phyloP scores from a whole-genome alignment of 2,113 vertebrate genomes.

The Chaetura pelagica region DNA sequence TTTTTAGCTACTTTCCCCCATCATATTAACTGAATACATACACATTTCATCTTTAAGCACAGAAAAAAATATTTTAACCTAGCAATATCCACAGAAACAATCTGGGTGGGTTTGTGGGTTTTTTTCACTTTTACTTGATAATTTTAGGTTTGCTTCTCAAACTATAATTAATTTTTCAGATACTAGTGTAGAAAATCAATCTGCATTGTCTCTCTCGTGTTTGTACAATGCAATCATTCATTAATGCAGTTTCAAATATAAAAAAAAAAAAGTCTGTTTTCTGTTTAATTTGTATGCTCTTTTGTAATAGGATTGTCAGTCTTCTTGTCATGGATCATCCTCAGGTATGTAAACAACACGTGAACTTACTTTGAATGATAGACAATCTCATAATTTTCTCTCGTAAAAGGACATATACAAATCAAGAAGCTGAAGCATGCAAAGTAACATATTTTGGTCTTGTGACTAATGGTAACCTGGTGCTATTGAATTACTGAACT shows the following conservation, averaged over 20 bases:
- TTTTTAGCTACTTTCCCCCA: slow-evolving; percentile 47
- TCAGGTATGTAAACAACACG: slow-evolving; percentile 74
- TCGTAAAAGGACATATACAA: slow-evolving; percentile 77
- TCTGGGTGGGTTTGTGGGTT: not conserved
- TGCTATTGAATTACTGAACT: slow-evolving; percentile 96
- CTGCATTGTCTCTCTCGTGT: not conserved
- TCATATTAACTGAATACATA: slow-evolving; percentile 25
- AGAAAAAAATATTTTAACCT: slow-evolving; percentile 31
- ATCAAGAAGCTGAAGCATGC: slow-evolving; percentile 80
- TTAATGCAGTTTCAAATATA: slow-evolving; percentile 1
- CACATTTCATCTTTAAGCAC: slow-evolving; percentile 16
- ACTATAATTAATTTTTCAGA: not conserved
- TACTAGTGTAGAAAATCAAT: not conserved
- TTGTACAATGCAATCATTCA: not conserved
- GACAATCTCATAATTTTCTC: slow-evolving; percentile 69
- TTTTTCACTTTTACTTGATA: not conserved
- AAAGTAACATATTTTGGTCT: slow-evolving; percentile 84
- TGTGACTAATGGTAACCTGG: slow-evolving; percentile 91
- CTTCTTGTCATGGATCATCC: slow-evolving; percentile 59
- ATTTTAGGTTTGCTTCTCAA: not conserved
- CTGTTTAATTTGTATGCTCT: slow-evolving; percentile 30
- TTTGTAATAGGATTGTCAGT: slow-evolving; percentile 22
- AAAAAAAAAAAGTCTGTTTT: slow-evolving; percentile 23
- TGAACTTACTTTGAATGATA: slow-evolving; percentile 45
- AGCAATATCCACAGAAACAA: not conserved